Percentiles rank a stretch among this genome's conserved stretches.
phyloP scores from a whole-genome alignment of 2,888 invertebrate genomes.

The Habroteleia sp. region DNA sequence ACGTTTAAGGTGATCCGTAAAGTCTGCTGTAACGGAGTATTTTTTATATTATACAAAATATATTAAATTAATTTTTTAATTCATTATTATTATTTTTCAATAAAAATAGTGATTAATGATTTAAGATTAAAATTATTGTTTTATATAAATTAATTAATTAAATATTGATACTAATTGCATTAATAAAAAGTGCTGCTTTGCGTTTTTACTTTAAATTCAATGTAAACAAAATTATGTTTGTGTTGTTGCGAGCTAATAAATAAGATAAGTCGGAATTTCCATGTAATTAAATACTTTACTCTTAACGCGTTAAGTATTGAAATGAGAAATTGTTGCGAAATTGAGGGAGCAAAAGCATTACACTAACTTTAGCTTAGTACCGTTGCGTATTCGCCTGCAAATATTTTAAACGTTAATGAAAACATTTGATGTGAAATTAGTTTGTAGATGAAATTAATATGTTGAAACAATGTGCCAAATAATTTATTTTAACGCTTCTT shows the following conservation, averaged over 20 bases:
- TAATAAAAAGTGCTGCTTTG: conserved; percentile 3
- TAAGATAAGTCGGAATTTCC: conserved; percentile 19
- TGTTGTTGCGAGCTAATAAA: conserved; percentile 17
- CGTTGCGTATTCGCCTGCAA: conserved; percentile 15
- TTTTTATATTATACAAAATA: no score
- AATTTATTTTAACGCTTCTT: conserved; percentile 15
- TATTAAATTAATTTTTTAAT: no score
- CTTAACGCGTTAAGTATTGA: conserved; percentile 23
- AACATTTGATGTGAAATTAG: conserved; percentile 41
- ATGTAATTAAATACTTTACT: conserved; percentile 40
- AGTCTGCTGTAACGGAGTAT: no score
- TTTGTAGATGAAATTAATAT: conserved; percentile 40
- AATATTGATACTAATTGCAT: background rate
- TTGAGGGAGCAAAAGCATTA: conserved; percentile 28
- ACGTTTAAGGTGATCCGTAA: no score
- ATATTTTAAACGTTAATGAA: conserved; percentile 47
- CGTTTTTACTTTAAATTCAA: conserved; percentile 24
- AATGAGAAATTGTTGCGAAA: conserved; percentile 33
- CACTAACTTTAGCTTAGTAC: conserved; percentile 5
- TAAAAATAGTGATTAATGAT: no score
- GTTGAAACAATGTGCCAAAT: conserved; percentile 30
- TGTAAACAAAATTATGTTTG: conserved; percentile 5
- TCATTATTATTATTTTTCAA: no score
- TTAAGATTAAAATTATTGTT: no score
- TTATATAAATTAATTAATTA: no score